phyloP scores from a whole-genome alignment of 2,797 vertebrate species.

The Lagocephalus sceleratus region DNA sequence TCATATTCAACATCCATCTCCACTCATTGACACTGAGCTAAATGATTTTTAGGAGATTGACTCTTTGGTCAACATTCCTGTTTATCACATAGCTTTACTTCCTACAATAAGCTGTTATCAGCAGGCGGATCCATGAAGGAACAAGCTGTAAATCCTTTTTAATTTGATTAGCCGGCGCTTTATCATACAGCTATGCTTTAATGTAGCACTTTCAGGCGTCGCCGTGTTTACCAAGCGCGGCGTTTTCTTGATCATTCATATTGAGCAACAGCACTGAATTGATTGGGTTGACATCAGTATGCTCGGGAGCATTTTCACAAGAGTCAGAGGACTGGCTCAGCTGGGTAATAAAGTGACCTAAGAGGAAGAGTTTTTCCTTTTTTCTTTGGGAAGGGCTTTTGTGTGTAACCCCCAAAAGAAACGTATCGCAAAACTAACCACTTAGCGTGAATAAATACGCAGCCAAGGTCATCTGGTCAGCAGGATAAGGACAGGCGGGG shows the following conservation, averaged over 20 bases:
- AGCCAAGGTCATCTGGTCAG: conserved; percentile 74
- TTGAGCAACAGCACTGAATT: conserved; percentile 72
- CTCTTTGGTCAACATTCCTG: conserved; percentile 65
- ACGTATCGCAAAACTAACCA: conserved; percentile 42
- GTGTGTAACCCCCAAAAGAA: conserved; percentile 29
- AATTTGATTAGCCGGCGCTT: conserved; percentile 74
- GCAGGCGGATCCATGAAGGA: conserved; percentile 46
- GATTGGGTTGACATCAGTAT: conserved; percentile 76
- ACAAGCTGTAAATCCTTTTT: conserved; percentile 73
- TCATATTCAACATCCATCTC: conserved; percentile 55
- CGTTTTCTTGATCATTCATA: conserved; percentile 79
- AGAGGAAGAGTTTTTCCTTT: conserved; percentile 34
- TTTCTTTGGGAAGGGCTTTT: conserved; percentile 37
- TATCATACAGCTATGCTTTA: conserved; percentile 69
- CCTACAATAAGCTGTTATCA: conserved; percentile 55
- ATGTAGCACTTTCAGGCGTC: conserved; percentile 56
- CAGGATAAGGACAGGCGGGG: conserved; percentile 57
- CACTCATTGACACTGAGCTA: conserved; percentile 43
- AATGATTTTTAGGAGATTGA: conserved; percentile 58
- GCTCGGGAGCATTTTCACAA: conserved; percentile 52
- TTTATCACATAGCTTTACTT: conserved; percentile 60
- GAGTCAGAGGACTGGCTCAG: conserved; percentile 60
- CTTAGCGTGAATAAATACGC: conserved; percentile 69
- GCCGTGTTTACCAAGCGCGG: conserved; percentile 71
- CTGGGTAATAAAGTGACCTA: conserved; percentile 67